A percentile compares a stretch with the other conserved stretches of the same genome.
Evolutionary conservation across 2,113 vertebrate species (phyloP).

Genomic region (Strix uralensis): DNA sequence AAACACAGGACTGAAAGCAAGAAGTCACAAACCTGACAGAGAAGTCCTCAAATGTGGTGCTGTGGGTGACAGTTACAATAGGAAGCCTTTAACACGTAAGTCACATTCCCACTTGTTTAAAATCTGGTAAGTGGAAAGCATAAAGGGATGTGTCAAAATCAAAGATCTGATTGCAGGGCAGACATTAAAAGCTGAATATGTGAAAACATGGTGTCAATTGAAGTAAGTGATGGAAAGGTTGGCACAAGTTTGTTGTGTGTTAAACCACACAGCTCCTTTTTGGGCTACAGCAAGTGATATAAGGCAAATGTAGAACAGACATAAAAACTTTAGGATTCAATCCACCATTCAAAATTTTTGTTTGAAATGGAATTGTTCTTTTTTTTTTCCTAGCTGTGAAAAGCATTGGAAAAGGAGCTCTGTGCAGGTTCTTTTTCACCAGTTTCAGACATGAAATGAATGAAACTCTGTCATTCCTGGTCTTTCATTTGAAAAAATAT

Average conservation of each 20-base stretch:
- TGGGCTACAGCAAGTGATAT: background rate
- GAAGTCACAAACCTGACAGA: background rate
- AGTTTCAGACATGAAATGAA: background rate
- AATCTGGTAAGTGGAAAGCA: background rate
- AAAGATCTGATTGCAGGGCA: background rate
- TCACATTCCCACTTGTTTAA: constrained; percentile 22
- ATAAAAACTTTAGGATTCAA: constrained; percentile 6
- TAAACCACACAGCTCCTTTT: background rate
- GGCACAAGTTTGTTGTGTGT: background rate
- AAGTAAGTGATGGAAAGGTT: background rate
- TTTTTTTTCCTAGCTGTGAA: background rate
- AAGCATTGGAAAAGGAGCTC: background rate
- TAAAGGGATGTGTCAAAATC: background rate
- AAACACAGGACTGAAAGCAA: background rate
- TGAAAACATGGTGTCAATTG: constrained; percentile 9
- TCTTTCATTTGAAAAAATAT: constrained; percentile 5
- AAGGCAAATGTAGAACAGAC: background rate
- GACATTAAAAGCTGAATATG: constrained; percentile 26
- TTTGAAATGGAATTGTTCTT: background rate
- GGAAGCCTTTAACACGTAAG: background rate
- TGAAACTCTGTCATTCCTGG: background rate
- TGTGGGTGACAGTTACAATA: background rate
- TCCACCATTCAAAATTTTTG: background rate
- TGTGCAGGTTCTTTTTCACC: background rate
- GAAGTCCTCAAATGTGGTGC: background rate